These are phyloP conservation scores for Jordanella pulchra DNA, from an alignment of 2,797 vertebrate genomes.

Conservation along the genomic window DNA sequence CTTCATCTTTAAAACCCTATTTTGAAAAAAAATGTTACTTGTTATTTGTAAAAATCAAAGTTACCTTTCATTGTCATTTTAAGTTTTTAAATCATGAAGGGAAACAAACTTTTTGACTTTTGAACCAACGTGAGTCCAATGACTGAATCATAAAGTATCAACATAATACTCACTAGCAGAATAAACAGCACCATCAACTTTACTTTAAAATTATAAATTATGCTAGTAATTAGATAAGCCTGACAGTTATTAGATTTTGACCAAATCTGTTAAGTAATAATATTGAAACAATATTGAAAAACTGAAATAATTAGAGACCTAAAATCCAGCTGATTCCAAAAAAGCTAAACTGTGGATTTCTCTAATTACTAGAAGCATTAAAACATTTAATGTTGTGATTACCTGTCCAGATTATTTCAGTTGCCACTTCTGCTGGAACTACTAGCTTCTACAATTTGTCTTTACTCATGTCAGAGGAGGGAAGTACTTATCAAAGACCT, in stretches of 20 bases:
- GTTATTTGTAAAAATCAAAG: too few relatives aligned
- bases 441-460: not conserved
- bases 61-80: too few relatives aligned
- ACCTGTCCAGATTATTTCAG: not conserved
- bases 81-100: too few relatives aligned
- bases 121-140: too few relatives aligned
- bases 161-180: too few relatives aligned
- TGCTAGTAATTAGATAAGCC: not conserved
- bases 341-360: not conserved
- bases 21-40: not conserved
- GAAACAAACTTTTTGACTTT: too few relatives aligned
- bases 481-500: conserved; percentile 29
- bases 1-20: conserved; percentile 11
- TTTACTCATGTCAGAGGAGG: not conserved
- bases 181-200: too few relatives aligned
- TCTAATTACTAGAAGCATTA: not conserved
- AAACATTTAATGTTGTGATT: not conserved
- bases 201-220: not conserved
- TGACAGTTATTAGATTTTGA: not conserved
- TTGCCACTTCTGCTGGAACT: not conserved
- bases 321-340: not conserved
- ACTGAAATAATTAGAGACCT: not conserved
- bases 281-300: not conserved
- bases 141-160: too few relatives aligned
- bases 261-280: not conserved